phyloP scores from a whole-genome alignment of 2,888 invertebrate genomes.

The Stenodera caucasica region DNA sequence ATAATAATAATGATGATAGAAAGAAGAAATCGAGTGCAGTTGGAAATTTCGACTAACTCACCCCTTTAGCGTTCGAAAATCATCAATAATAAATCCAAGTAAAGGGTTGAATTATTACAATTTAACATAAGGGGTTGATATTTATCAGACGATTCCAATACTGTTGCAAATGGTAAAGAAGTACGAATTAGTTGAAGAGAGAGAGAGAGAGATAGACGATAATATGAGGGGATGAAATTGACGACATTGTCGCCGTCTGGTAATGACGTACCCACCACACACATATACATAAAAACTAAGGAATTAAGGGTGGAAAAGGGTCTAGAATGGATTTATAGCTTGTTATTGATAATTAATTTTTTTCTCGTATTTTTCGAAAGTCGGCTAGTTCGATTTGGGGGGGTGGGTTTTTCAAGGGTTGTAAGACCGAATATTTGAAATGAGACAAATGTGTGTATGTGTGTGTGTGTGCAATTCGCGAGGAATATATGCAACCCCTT shows the following conservation, averaged over 20 bases:
- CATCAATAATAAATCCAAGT: background rate
- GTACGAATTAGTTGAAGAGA: background rate
- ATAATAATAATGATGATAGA: too few relatives aligned
- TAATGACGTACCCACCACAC: background rate
- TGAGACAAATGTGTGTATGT: conserved; percentile 3
- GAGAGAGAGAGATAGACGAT: background rate
- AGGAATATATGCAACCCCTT: conserved; percentile 57
- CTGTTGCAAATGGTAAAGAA: background rate
- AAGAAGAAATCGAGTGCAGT: background rate
- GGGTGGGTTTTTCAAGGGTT: background rate
- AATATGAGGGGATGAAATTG: background rate
- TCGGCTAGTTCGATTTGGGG: too few relatives aligned
- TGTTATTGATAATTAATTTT: too few relatives aligned
- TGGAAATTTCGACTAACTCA: too few relatives aligned
- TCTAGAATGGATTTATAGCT: too few relatives aligned
- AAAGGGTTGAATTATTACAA: background rate
- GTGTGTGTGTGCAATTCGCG: conserved; percentile 20
- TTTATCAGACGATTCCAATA: background rate
- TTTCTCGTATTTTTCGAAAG: too few relatives aligned
- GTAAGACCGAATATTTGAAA: conserved; percentile 1
- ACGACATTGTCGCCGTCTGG: background rate
- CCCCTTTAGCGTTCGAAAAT: too few relatives aligned
- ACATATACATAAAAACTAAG: background rate
- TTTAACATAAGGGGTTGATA: background rate
- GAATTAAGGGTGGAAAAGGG: background rate